Evolutionary conservation across 2,888 invertebrate genomes (phyloP).

Genomic region (Beris morrisii): DNA sequence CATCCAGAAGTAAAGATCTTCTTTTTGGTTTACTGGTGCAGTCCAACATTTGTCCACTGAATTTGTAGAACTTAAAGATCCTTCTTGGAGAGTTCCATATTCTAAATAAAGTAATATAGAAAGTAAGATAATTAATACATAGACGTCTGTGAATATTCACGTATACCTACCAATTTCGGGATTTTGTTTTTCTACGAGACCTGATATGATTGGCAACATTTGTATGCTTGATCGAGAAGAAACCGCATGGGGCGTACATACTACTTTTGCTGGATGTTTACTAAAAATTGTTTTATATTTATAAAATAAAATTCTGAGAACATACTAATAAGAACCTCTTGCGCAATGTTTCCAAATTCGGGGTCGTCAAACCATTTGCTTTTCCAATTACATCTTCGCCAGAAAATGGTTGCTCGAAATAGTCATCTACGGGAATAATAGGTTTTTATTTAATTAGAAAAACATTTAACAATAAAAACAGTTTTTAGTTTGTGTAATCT

Average conservation of each 20-base stretch:
- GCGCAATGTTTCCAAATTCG: constrained; percentile 50
- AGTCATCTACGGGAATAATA: constrained; percentile 27
- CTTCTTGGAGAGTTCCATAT: constrained; percentile 75
- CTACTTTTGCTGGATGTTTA: constrained; percentile 1
- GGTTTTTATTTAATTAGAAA: constrained; percentile 42
- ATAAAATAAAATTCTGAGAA: no score
- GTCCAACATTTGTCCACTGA: constrained; percentile 54
- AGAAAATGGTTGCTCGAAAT: no score
- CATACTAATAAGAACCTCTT: constrained; percentile 45
- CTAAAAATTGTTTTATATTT: neutral
- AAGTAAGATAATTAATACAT: constrained; percentile 16
- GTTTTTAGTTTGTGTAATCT: no score
- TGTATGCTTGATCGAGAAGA: constrained; percentile 57
- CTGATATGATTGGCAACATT: constrained; percentile 57
- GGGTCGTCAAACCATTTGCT: constrained; percentile 45
- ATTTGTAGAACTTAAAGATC: constrained; percentile 65
- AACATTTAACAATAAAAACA: no score
- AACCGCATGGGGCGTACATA: constrained; percentile 49
- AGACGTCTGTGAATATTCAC: neutral
- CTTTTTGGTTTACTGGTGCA: constrained; percentile 62
- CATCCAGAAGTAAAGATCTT: constrained; percentile 96
- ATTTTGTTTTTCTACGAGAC: constrained; percentile 54
- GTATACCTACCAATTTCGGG: constrained; percentile 51
- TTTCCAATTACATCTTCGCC: no score
- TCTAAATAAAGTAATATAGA: constrained; percentile 55